Percentiles rank a stretch among this genome's conserved stretches.
Conservation (phyloP, 1,140 invertebrate species). For the Psilanteris sp. region DNA sequence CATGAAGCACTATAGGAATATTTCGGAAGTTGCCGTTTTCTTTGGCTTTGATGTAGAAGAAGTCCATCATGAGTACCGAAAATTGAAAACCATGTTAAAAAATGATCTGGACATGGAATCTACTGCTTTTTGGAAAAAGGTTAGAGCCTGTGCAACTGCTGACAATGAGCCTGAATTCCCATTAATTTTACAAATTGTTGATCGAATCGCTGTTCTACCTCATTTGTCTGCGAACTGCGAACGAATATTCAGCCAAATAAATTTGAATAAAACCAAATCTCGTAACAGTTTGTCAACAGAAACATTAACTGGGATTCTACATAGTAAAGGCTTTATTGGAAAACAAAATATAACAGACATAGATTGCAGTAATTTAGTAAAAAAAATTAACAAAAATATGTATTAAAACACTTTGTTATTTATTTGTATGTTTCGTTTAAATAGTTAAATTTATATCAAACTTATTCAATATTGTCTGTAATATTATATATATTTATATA, state of each 20-base stretch:
- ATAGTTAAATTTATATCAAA: too few species aligned
- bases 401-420: too few species aligned
- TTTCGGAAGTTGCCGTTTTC: constrained; percentile 12
- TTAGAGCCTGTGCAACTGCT: neutral
- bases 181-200: constrained; percentile 10
- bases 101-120: neutral
- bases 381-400: constrained; percentile 12
- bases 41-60: constrained; percentile 25
- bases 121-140: constrained; percentile 46
- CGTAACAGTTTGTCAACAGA: constrained; percentile 5
- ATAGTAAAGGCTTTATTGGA: constrained; percentile 13
- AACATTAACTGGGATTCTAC: constrained; percentile 19
- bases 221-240: constrained; percentile 38
- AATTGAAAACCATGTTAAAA: constrained; percentile 26
- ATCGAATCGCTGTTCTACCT: constrained; percentile 18
- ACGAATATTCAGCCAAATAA: constrained; percentile 32
- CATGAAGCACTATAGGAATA: constrained; percentile 16
- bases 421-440: too few species aligned
- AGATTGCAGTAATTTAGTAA: constrained; percentile 5
- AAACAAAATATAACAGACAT: constrained; percentile 2
- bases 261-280: constrained; percentile 40
- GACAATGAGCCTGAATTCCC: constrained; percentile 26
- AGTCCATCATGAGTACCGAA: constrained; percentile 16
- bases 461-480: too few species aligned
- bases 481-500: too few species aligned